These are phyloP conservation scores for Hemibagrus guttatus DNA, from an alignment of 2,797 vertebrate genomes.

Conservation along the genomic window DNA sequence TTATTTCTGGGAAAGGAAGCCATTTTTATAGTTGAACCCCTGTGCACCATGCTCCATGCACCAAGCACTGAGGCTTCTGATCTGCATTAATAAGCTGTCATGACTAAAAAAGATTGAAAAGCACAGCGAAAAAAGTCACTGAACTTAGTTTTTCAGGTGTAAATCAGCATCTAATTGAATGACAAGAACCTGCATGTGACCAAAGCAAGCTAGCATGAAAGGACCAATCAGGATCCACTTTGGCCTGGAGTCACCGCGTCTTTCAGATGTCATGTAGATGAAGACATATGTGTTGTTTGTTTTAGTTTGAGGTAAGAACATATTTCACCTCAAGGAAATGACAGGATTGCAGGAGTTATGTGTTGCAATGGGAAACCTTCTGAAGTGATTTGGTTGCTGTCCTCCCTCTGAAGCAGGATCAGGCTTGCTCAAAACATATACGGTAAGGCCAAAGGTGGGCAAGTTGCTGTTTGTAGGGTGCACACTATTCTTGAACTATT, in stretches of 20 bases:
- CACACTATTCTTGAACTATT: conserved; percentile 10
- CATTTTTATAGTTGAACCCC: neutral
- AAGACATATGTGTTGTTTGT: conserved; percentile 80
- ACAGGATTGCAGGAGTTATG: conserved; percentile 67
- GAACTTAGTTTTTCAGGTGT: conserved; percentile 58
- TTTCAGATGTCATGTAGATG: conserved; percentile 67
- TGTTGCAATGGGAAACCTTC: conserved; percentile 64
- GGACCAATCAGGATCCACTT: conserved; percentile 45
- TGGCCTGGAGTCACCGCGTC: conserved; percentile 28
- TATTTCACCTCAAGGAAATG: conserved; percentile 74
- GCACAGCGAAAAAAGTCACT: conserved; percentile 60
- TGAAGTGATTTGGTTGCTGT: conserved; percentile 71
- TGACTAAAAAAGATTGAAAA: conserved; percentile 43
- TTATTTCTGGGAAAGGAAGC: conserved; percentile 4
- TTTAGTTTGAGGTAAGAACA: conserved; percentile 74
- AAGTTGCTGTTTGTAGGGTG: conserved; percentile 4
- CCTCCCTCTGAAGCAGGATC: conserved; percentile 61
- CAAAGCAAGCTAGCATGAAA: neutral
- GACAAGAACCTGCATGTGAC: conserved; percentile 56
- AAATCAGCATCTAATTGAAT: conserved; percentile 63
- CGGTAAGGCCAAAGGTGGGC: conserved; percentile 45
- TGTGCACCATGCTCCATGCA: neutral
- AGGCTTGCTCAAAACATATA: conserved; percentile 71
- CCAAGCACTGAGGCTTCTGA: neutral
- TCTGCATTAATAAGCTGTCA: conserved; percentile 31